Evolutionary conservation across 2,888 invertebrate genomes (phyloP), one percentile per base, ranked within the genome.

Genomic region (Melipona bicolor): DNA sequence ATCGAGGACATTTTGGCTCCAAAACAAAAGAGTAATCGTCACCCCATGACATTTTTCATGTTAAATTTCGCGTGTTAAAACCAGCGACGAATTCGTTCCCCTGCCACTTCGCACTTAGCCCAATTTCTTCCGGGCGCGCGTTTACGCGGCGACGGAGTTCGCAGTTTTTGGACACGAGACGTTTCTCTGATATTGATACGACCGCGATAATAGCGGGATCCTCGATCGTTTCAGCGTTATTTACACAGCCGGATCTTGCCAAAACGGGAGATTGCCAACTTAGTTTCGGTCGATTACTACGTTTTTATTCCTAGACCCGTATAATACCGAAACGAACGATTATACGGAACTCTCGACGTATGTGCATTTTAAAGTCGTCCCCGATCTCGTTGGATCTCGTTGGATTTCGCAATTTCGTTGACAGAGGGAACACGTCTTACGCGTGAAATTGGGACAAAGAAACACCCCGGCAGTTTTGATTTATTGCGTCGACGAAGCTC

Each of bases 51-150:
- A 43, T 43, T 43, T 43, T 43, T 43, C 43, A 9, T 43, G n/a
- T n/a, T n/a, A n/a, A n/a, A n/a, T n/a, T n/a, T 43, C 43, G 9
- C 43, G 0, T 43, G 43, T 43, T 43, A 43, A 32, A 43, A 43
- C 36, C 11, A 43, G 43, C 43, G 36, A 36, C 76, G 82, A 82
- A 82, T 82, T 67, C 61, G 11, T 17, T 36, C 21, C 24, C 27
- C 71, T 62, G 67, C 32, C 43, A 24, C n/a, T 49, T 54, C 61
- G 50, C 50, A 54, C 59, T 76, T 76, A 81, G 15, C 74, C 61
- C 54, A 67, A 83, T 81, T 83, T 67, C 27, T 67, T 59, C 19
- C 11, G 27, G 2, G 24, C 32, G 17, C 36, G n/a, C 21, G 24
- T 43, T 52, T 52, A 52, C 43, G 43, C 54, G 24, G 0, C 52